These are phyloP conservation scores for Cyclophora albipunctata DNA, from an alignment of 2,888 invertebrate genomes.

Conservation along the genomic window DNA sequence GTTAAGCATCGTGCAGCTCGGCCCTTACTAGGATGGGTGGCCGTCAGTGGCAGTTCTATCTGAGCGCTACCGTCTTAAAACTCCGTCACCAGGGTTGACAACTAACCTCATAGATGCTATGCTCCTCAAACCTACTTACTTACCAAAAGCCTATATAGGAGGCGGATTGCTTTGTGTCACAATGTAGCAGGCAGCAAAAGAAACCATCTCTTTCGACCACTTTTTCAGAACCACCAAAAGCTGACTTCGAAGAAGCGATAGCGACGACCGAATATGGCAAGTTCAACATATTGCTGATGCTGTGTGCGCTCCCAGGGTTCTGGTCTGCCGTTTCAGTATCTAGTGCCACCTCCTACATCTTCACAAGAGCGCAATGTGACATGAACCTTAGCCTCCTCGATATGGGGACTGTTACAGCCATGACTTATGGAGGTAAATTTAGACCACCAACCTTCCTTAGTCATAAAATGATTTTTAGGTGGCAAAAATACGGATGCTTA, in stretches of 20 bases:
- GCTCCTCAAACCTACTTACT: too few relatives aligned
- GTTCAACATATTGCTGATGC: conserved; percentile 79
- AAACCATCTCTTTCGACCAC: too few relatives aligned
- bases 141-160: too few relatives aligned
- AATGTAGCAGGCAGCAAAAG: too few relatives aligned
- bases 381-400: conserved; percentile 79
- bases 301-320: conserved; percentile 78
- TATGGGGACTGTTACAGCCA: conserved; percentile 82
- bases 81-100: too few relatives aligned
- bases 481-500: too few relatives aligned
- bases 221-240: conserved; percentile 28
- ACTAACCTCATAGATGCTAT: too few relatives aligned
- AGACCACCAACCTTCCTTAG: neutral
- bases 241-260: conserved; percentile 84
- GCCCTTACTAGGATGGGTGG: too few relatives aligned
- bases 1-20: too few relatives aligned
- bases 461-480: neutral
- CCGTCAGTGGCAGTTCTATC: too few relatives aligned
- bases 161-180: too few relatives aligned
- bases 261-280: conserved; percentile 80
- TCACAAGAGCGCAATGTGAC: conserved; percentile 85
- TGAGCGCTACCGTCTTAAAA: too few relatives aligned
- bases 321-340: conserved; percentile 83
- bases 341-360: conserved; percentile 82
- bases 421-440: conserved; percentile 80